These are phyloP conservation scores for Phrixothrix hirtus DNA, from an alignment of 2,888 invertebrate species.

Conservation along the genomic window DNA sequence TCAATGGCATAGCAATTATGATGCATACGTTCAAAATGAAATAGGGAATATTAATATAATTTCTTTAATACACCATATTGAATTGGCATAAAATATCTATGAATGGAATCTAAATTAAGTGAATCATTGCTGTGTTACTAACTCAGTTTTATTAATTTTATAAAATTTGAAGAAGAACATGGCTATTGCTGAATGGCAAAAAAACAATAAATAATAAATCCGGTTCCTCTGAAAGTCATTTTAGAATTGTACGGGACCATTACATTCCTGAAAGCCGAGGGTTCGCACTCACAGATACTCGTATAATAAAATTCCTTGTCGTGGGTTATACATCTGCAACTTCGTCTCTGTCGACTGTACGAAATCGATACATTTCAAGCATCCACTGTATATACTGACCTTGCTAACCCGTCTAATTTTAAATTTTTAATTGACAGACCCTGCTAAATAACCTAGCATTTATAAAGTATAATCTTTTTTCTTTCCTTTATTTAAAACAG, in stretches of 20 bases:
- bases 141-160: slow-evolving; percentile 15
- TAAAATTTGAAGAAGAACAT: slow-evolving; percentile 24
- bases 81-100: slow-evolving; percentile 12
- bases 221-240: slow-evolving; percentile 36
- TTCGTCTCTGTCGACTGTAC: slow-evolving; percentile 35
- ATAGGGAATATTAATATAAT: too few species aligned
- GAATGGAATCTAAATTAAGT: slow-evolving; percentile 12
- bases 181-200: slow-evolving; percentile 21
- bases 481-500: too few species aligned
- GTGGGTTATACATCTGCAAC: slow-evolving; percentile 38
- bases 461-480: too few species aligned
- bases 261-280: slow-evolving; percentile 39
- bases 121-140: slow-evolving; percentile 15
- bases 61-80: too few species aligned
- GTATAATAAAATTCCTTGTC: slow-evolving; percentile 41
- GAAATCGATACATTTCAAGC: slow-evolving; percentile 36
- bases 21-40: too few species aligned
- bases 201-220: slow-evolving; percentile 38
- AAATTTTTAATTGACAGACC: slow-evolving; percentile 27
- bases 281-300: slow-evolving; percentile 35
- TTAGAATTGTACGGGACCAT: slow-evolving; percentile 35
- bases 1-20: slow-evolving; percentile 20
- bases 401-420: slow-evolving; percentile 28
- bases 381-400: slow-evolving; percentile 30
- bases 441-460: slow-evolving; percentile 21